Evolutionary conservation across 2,888 invertebrate species (phyloP).

Genomic region (Lasiommata megera): DNA sequence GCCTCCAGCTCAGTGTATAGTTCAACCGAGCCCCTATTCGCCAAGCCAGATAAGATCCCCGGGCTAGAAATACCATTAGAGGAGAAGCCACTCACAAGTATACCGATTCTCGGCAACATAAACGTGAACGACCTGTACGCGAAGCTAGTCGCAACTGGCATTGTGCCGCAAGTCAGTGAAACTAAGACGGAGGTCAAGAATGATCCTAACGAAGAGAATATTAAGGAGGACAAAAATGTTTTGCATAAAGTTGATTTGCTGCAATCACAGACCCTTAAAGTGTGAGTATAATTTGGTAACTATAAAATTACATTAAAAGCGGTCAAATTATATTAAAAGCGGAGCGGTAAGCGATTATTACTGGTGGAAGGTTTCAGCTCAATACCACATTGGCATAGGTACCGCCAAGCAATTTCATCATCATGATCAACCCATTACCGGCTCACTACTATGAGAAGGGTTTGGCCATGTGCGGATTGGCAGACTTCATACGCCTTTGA

Average conservation of each 20-base stretch:
- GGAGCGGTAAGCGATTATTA: too few species aligned
- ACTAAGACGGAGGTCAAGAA: conserved; percentile 44
- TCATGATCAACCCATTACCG: too few species aligned
- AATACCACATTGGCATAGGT: too few species aligned
- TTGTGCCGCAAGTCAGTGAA: conserved; percentile 49
- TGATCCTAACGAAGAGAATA: conserved; percentile 46
- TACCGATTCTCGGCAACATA: conserved; percentile 61
- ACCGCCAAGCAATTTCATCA: too few species aligned
- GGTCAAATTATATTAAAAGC: too few species aligned
- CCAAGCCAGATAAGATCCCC: conserved; percentile 57
- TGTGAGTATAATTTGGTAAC: conserved; percentile 68
- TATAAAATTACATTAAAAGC: neutral
- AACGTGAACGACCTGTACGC: conserved; percentile 93
- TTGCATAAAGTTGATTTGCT: conserved; percentile 85
- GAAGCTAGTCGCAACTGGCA: conserved; percentile 90
- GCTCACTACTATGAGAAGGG: too few species aligned
- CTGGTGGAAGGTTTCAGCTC: too few species aligned
- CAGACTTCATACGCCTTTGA: too few species aligned
- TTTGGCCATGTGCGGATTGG: too few species aligned
- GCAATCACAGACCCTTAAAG: conserved; percentile 87
- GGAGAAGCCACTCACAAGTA: conserved; percentile 52
- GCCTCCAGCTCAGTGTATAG: conserved; percentile 81
- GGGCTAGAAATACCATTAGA: conserved; percentile 59
- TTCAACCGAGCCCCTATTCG: conserved; percentile 66
- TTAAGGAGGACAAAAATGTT: conserved; percentile 56